Base-by-base conservation (phyloP, 23 tunicate genomes). In the Styela clava region DNA sequence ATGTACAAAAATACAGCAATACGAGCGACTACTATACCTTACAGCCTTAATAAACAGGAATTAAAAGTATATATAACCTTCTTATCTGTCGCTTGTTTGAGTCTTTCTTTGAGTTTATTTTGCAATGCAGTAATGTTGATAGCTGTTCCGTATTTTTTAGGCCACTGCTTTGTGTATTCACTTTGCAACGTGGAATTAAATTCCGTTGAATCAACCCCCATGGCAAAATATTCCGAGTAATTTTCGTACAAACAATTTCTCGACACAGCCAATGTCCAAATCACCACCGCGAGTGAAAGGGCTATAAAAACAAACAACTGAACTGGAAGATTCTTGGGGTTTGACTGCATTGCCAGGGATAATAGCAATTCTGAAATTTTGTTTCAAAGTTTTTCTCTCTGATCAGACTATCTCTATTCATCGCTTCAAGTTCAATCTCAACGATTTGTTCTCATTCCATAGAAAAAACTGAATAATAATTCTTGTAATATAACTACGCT, bases 61-160 rank as follows among this genome's bases (percentile, higher is more conserved):
- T n/a, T n/a, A n/a, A n/a, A n/a, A n/a, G n/a, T n/a, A n/a, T n/a
- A n/a, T n/a, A n/a, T n/a, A n/a, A 67, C 71, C 71, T 67, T 67
- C 22, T 67, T 67, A 19, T 67, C 71, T 16, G 71, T 67, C 19
- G 71, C 71, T 67, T 67, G 21, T 67, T 27, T 29, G 31, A 67
- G 71, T 22, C 31, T 67, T 1, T 67, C 2, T 22, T n/a, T 29
- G 16, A 67, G 71, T 1, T 67, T 19, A 19, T 16, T 24, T 1
- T 67, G 16, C 24, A 67, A 12, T 12, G 7, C 12, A 12, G 9
- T 44, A 12, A 44, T 44, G 12, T 44, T 44, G 9, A 44, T 5
- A 12, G 12, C 12, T 44, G 56, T 44, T 44, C 56, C 56, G 56
- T 7, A 12, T 12, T 44, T 44, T 44, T 5, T 7, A 12, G 9